Base-by-base conservation (phyloP, 2,888 invertebrate genomes). In the Hymenopus coronatus region DNA sequence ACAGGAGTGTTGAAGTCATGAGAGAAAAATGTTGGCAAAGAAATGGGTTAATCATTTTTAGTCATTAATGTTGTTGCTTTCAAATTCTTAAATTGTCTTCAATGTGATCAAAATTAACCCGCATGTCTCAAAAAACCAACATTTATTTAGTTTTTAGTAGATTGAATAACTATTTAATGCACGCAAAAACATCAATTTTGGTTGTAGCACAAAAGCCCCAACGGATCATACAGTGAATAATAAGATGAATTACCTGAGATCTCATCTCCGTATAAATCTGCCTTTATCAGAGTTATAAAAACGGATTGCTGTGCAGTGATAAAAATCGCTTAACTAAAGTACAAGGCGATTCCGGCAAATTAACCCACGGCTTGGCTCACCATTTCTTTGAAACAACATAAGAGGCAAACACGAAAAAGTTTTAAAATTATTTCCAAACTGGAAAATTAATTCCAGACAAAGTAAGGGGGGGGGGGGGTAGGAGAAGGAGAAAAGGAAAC, bases 381-480 rank as follows among this genome's bases (percentile, higher is more conserved):
- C 87, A 40, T 87, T 87, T 87, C 87, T 87, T 87, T 87, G 87
- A 87, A 87, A 87, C 87, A 87, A 87, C 82, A 87, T 30, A 85
- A 85, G 85, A 82, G 88, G 81, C 40, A 82, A 85, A 85, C 83
- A 89, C 82, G 54, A 70, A 87, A 86, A 89, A 89, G 86, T 89
- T 89, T 86, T 89, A 86, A 87, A 89, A 89, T 89, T 89, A 89
- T 89, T 89, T 89, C 89, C 89, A 89, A 89, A 89, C 89, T 86
- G 86, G 86, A 86, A 89, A 89, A 89, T 89, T 89, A 89, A 89
- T 89, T 89, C 83, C 85, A 88, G 87, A 89, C 87, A 89, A 89
- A 89, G 87, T 87, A 87, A 70, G 54, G 54, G 54, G 54, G 54
- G 25, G 20, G 54, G 54, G 54, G 54, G 54, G 25, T 40, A 70